Percentiles rank a stretch among this genome's conserved stretches.
Evolutionary conservation across 2,113 vertebrate species (phyloP).

Genomic region (Hypocryptadius cinnamomeus): DNA sequence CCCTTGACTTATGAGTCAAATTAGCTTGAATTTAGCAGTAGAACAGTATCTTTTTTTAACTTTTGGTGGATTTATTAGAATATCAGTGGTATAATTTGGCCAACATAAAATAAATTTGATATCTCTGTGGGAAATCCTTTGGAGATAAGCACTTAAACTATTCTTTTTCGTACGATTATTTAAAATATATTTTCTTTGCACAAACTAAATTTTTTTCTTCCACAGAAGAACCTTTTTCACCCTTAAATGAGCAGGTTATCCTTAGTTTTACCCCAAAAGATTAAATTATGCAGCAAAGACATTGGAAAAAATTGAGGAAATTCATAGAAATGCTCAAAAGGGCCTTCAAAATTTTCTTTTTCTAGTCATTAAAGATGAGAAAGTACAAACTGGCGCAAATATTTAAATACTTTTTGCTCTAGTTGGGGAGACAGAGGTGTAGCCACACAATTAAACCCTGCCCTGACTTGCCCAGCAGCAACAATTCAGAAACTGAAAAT

Average conservation of each 20-base stretch:
- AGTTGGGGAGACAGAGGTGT: background rate
- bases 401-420: background rate
- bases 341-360: background rate
- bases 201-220: background rate
- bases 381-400: background rate
- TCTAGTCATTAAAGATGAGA: background rate
- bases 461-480: background rate
- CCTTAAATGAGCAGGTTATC: background rate
- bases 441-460: background rate
- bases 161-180: background rate
- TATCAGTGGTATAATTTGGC: background rate
- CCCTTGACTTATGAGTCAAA: background rate
- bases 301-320: background rate
- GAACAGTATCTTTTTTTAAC: background rate
- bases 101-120: background rate
- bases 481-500: background rate
- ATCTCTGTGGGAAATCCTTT: background rate
- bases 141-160: background rate
- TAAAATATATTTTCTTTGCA: background rate
- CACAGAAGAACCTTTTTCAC: background rate
- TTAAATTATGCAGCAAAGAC: too few relatives aligned
- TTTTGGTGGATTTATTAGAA: background rate
- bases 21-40: background rate
- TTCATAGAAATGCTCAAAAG: background rate
- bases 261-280: background rate